Conservation (phyloP, 2,113 vertebrate genomes). For the Austrofundulus limnaeus region DNA sequence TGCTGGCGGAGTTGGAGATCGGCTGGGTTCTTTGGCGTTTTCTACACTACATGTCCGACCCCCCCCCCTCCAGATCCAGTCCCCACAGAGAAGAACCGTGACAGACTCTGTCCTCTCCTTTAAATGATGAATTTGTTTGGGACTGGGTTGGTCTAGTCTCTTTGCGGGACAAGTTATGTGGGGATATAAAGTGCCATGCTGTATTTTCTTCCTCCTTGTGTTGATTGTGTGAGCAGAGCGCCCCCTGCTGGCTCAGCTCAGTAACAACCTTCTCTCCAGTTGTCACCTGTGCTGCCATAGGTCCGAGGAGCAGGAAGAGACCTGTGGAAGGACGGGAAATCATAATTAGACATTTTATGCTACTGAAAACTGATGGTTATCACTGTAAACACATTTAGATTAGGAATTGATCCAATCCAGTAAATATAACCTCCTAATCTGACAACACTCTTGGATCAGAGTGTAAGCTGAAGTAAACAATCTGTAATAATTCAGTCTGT, state of each 20-base stretch:
- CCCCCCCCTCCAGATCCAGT: constrained; percentile 72
- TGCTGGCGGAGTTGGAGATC: constrained; percentile 65
- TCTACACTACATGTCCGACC: constrained; percentile 73
- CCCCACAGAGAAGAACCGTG: constrained; percentile 63
- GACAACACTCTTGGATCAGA: too few species aligned
- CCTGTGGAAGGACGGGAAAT: constrained; percentile 64
- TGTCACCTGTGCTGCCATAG: constrained; percentile 84
- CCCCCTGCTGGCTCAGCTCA: constrained; percentile 79
- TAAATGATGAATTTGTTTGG: constrained; percentile 43
- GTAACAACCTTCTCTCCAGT: constrained; percentile 98
- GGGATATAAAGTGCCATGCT: constrained; percentile 97
- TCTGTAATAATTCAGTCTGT: too few species aligned
- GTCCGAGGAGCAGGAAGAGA: constrained; percentile 90
- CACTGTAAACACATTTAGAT: too few species aligned
- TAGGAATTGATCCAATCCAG: too few species aligned
- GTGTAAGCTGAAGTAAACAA: too few species aligned
- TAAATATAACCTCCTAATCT: too few species aligned
- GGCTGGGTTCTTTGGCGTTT: constrained; percentile 93
- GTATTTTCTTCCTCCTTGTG: constrained; percentile 83
- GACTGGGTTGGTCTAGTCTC: constrained; percentile 34
- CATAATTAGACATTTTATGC: neutral
- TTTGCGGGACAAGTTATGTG: constrained; percentile 74
- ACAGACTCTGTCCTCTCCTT: constrained; percentile 68
- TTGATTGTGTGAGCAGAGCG: constrained; percentile 72
- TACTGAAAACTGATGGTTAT: neutral